phyloP scores from a whole-genome alignment of 2,113 vertebrate species.

The Istiophorus platypterus region DNA sequence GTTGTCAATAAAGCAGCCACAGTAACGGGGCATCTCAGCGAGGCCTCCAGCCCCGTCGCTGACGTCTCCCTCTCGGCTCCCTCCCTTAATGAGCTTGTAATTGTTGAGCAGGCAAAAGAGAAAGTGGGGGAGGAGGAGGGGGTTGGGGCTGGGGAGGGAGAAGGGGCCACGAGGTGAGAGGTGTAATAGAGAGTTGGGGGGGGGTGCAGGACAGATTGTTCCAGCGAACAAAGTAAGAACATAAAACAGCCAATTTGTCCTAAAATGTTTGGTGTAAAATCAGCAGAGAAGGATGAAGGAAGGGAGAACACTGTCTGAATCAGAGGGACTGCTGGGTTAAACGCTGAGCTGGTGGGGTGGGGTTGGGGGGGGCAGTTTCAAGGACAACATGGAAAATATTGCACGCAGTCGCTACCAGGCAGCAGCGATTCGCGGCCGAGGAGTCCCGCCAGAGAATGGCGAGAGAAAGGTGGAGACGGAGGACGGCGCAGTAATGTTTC shows the following conservation, averaged over 20 bases:
- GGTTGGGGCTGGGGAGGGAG: conserved; percentile 21
- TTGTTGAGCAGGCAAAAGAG: conserved; percentile 73
- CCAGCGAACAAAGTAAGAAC: conserved; percentile 40
- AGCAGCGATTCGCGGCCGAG: conserved; percentile 27
- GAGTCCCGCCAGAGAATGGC: conserved; percentile 38
- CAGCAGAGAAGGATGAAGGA: neutral
- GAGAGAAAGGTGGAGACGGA: conserved; percentile 48
- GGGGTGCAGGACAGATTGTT: conserved; percentile 29
- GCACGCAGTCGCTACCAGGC: conserved; percentile 50
- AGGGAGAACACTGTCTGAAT: conserved; percentile 33
- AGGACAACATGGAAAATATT: conserved; percentile 77
- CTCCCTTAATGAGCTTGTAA: conserved; percentile 64
- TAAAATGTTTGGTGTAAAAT: conserved; percentile 16
- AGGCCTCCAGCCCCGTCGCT: conserved; percentile 59
- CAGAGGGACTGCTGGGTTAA: conserved; percentile 29
- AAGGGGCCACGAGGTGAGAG: conserved; percentile 24
- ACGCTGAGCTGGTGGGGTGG: too few relatives aligned
- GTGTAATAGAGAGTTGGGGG: conserved; percentile 26
- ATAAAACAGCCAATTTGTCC: conserved; percentile 54
- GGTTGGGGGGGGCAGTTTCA: conserved; percentile 49
- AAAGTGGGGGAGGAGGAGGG: conserved; percentile 45
- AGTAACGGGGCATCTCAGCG: conserved; percentile 50
- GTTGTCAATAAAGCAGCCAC: conserved; percentile 70
- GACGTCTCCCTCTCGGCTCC: conserved; percentile 62
- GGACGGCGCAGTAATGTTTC: conserved; percentile 33